Percentiles rank a stretch among this genome's conserved stretches.
Conservation (phyloP, 2,113 vertebrate genomes). For the Phocoena phocoena region DNA sequence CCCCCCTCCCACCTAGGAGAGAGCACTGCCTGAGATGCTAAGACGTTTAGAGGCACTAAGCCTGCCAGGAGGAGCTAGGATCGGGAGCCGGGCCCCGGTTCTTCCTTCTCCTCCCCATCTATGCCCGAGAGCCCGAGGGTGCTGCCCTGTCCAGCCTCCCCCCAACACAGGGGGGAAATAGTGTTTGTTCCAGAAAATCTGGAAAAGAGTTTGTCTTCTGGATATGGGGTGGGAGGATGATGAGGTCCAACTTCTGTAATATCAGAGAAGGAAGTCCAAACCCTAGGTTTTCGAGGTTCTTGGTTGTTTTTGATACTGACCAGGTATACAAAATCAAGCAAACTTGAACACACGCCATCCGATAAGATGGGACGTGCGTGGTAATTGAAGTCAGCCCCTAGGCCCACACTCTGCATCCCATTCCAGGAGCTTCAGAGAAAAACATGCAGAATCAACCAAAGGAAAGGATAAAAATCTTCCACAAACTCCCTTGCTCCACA, state of each 20-base stretch:
- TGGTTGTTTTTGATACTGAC: neutral
- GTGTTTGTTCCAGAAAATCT: neutral
- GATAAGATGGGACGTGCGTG: neutral
- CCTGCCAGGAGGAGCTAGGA: constrained; percentile 41
- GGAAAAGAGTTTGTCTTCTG: constrained; percentile 29
- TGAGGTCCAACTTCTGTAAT: neutral
- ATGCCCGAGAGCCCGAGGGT: neutral
- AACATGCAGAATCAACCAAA: constrained; percentile 29
- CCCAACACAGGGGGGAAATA: neutral
- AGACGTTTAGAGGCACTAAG: constrained; percentile 64
- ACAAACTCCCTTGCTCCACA: constrained; percentile 3
- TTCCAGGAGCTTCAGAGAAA: neutral
- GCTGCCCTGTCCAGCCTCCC: neutral
- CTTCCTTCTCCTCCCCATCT: neutral
- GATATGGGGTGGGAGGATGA: neutral
- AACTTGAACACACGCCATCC: neutral
- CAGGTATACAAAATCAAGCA: neutral
- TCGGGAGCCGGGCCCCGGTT: neutral
- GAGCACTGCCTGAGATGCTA: constrained; percentile 46
- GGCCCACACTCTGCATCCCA: neutral
- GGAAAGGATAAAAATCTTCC: constrained; percentile 37
- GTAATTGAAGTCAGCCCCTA: neutral
- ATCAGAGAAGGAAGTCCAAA: constrained; percentile 25
- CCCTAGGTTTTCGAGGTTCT: neutral
- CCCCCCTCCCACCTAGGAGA: constrained; percentile 47